phyloP scores from a whole-genome alignment of 2,113 vertebrate genomes.

The Halcyon malimbica region DNA sequence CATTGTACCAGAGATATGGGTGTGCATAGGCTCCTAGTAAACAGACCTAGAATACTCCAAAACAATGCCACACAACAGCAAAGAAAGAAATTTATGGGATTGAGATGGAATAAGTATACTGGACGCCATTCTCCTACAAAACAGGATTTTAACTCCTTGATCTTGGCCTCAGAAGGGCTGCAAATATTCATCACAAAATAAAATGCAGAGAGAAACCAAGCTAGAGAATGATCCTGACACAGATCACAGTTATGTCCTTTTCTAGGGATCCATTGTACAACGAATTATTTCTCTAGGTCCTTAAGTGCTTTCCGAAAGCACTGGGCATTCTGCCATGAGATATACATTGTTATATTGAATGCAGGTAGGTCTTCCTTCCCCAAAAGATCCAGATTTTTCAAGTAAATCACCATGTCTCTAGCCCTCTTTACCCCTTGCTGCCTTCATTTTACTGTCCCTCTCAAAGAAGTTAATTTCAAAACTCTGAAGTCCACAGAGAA shows the following conservation, averaged over 20 bases:
- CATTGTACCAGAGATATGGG: not conserved
- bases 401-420: not conserved
- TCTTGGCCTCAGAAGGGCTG: not conserved
- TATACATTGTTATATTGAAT: not conserved
- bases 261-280: not conserved
- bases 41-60: not conserved
- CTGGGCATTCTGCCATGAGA: not conserved
- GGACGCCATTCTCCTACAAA: not conserved
- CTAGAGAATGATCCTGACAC: not conserved
- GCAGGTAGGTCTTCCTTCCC: not conserved
- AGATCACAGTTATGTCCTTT: not conserved
- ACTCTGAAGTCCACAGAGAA: not conserved
- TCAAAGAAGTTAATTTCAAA: not conserved
- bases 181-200: not conserved
- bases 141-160: not conserved
- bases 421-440: not conserved
- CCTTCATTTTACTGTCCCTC: not conserved
- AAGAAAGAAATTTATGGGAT: not conserved
- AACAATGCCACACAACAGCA: not conserved
- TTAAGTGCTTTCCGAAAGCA: not conserved
- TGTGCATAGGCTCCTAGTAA: not conserved
- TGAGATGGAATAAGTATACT: not conserved
- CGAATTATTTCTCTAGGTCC: not conserved
- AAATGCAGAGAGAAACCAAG: not conserved
- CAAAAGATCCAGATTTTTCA: not conserved